phyloP scores from a whole-genome alignment of 2,797 vertebrate species.

The Sebastes iracundus region DNA sequence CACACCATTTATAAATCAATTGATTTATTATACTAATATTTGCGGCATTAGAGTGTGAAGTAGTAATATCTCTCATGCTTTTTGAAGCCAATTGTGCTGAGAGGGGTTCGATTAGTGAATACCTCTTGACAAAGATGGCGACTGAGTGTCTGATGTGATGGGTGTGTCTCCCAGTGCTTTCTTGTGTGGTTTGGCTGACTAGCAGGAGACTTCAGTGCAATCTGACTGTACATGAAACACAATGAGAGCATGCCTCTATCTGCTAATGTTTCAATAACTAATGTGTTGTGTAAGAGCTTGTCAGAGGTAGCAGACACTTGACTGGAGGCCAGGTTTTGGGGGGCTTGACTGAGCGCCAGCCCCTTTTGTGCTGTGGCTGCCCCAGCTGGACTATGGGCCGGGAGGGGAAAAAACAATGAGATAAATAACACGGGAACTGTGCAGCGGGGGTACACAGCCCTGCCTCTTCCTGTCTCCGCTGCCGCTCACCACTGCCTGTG shows the following conservation, averaged over 20 bases:
- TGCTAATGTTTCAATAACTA: slow-evolving; percentile 18
- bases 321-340: slow-evolving; percentile 27
- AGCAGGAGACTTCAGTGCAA: slow-evolving; percentile 1
- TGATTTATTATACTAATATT: background rate
- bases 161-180: slow-evolving; percentile 58
- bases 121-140: slow-evolving; percentile 32
- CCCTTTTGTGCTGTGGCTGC: slow-evolving; percentile 59
- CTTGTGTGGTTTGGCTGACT: slow-evolving; percentile 10
- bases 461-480: slow-evolving; percentile 81
- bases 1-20: background rate
- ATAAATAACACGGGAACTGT: slow-evolving; percentile 77
- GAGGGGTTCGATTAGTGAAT: background rate
- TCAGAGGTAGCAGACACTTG: slow-evolving; percentile 36
- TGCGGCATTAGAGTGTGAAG: background rate
- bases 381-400: slow-evolving; percentile 65
- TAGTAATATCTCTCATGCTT: background rate
- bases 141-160: slow-evolving; percentile 37
- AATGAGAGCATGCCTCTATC: slow-evolving; percentile 13
- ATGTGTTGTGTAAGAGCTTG: slow-evolving; percentile 26
- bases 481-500: slow-evolving; percentile 49
- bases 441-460: slow-evolving; percentile 67
- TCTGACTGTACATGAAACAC: slow-evolving; percentile 19
- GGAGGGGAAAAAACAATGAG: slow-evolving; percentile 68
- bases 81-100: slow-evolving; percentile 10
- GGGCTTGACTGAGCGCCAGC: slow-evolving; percentile 57